Percentiles rank a stretch among this genome's conserved stretches.
Conservation (phyloP, 2,888 invertebrate species). For the Entomobrya proxima region DNA sequence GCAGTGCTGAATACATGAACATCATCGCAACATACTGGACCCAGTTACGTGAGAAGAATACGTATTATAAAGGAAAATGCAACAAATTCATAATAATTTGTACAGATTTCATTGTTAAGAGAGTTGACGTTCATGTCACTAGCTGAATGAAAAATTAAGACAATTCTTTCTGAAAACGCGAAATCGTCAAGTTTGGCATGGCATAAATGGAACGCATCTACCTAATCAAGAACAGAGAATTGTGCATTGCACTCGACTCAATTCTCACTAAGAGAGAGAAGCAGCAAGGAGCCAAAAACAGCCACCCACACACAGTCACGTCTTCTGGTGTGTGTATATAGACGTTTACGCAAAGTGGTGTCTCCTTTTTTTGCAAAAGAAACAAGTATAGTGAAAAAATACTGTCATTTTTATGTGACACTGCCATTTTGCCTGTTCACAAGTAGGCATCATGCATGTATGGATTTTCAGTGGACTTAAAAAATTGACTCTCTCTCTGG, state of each 20-base stretch:
- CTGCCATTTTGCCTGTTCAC: slow-evolving; percentile 21
- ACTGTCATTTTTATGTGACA: slow-evolving; percentile 56
- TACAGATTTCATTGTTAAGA: neutral
- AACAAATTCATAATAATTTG: slow-evolving; percentile 24
- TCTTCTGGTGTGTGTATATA: neutral
- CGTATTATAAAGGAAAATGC: neutral
- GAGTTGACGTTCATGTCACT: slow-evolving; percentile 23
- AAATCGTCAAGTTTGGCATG: neutral
- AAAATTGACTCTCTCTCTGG: no score
- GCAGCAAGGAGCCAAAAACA: slow-evolving; percentile 47
- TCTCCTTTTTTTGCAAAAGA: neutral
- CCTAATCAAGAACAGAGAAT: no score
- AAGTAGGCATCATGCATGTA: neutral
- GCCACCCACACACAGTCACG: slow-evolving; percentile 48
- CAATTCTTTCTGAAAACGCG: neutral
- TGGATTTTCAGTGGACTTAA: neutral
- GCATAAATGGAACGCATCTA: no score
- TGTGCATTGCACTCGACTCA: neutral
- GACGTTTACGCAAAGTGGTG: neutral
- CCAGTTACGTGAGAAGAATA: no score
- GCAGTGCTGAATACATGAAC: neutral
- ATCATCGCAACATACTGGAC: no score
- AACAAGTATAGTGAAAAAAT: slow-evolving; percentile 30
- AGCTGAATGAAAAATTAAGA: neutral
- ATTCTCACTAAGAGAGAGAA: neutral